These are phyloP conservation scores for Leptocoma aspasia DNA, from an alignment of 2,113 vertebrate species.

Conservation along the genomic window DNA sequence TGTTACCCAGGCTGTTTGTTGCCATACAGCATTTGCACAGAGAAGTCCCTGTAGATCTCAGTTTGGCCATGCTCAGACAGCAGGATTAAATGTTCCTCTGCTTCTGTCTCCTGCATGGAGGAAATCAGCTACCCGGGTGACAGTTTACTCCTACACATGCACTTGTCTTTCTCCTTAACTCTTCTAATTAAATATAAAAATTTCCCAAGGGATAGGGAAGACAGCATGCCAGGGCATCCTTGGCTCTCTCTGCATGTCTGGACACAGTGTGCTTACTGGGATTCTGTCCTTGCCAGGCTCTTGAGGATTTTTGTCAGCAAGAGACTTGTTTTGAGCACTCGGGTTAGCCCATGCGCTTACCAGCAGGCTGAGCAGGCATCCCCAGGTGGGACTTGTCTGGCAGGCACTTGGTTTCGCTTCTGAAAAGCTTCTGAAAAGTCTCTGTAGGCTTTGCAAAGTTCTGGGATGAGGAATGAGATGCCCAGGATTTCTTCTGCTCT, in stretches of 20 bases:
- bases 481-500: neutral
- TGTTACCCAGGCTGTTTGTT: slow-evolving; percentile 40
- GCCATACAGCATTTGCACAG: slow-evolving; percentile 22
- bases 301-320: neutral
- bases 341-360: neutral
- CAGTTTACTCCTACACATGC: neutral
- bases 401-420: neutral
- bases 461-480: neutral
- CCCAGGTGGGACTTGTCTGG: neutral
- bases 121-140: neutral
- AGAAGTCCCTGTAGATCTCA: slow-evolving; percentile 42
- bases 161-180: neutral
- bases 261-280: neutral
- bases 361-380: neutral
- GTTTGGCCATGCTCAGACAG: slow-evolving; percentile 29
- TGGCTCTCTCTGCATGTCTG: neutral
- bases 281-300: neutral
- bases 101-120: slow-evolving; percentile 10
- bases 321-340: neutral
- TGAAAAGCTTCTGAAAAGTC: neutral
- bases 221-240: neutral
- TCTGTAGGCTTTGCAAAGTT: neutral
- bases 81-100: slow-evolving; percentile 55
- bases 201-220: neutral
- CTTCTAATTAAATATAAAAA: slow-evolving; percentile 30